Evolutionary conservation across 2,797 vertebrate species (phyloP).

Genomic region (Meriones psammophilus): DNA sequence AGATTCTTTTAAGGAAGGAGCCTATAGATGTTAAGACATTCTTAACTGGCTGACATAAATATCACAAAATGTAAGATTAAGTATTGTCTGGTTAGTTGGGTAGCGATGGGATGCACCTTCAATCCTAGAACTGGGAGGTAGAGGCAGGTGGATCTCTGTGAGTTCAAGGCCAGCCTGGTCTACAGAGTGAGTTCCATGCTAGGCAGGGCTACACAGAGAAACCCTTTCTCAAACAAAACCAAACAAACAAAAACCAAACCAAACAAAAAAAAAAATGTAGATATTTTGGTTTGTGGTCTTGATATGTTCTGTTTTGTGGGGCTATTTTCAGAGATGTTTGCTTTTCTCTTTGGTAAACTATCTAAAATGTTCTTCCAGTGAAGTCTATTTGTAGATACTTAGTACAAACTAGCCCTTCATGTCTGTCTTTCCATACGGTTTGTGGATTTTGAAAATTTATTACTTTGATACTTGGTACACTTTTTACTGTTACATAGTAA

Average conservation of each 20-base stretch:
- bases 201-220: not conserved
- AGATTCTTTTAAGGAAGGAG: not conserved
- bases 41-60: constrained; percentile 1
- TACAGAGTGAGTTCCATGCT: not conserved
- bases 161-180: not conserved
- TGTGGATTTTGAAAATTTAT: not conserved
- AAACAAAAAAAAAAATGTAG: too few relatives aligned
- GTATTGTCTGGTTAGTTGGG: not conserved
- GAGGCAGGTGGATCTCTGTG: not conserved
- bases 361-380: not conserved
- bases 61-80: constrained; percentile 42
- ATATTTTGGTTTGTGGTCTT: not conserved
- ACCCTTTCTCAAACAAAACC: not conserved
- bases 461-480: not conserved
- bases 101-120: not conserved
- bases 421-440: not conserved
- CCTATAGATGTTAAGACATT: not conserved
- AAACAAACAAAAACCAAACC: not conserved
- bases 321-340: constrained; percentile 61
- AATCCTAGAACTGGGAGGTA: not conserved
- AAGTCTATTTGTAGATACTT: not conserved
- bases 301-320: constrained; percentile 41
- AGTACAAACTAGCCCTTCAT: constrained; percentile 33
- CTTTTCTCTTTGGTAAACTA: constrained; percentile 45
- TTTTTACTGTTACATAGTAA: not conserved